Conservation (phyloP, 2,888 invertebrate genomes). For the Tenthredo notha region DNA sequence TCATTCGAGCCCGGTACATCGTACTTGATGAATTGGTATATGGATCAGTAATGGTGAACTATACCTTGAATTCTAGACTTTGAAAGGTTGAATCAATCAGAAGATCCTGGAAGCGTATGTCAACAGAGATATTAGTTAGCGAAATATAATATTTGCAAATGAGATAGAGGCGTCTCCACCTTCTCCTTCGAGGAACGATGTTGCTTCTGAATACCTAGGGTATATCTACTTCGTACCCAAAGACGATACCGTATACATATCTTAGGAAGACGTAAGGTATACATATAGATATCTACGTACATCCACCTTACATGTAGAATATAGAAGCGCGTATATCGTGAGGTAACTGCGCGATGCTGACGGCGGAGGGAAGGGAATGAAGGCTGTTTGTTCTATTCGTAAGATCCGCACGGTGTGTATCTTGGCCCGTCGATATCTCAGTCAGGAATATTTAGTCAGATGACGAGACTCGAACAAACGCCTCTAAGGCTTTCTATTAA, state of each 20-base stretch:
- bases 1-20: background rate
- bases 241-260: constrained; percentile 18
- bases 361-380: background rate
- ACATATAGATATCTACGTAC: background rate
- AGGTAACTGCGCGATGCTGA: constrained; percentile 36
- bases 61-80: background rate
- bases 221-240: constrained; percentile 39
- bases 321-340: constrained; percentile 42
- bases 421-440: constrained; percentile 75
- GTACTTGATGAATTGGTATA: background rate
- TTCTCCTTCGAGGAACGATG: background rate
- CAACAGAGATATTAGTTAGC: constrained; percentile 76
- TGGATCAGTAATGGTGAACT: background rate
- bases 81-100: constrained; percentile 46
- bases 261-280: background rate
- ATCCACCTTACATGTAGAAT: background rate
- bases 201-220: constrained; percentile 43
- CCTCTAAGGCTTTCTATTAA: constrained; percentile 83
- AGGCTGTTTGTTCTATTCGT: constrained; percentile 72
- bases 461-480: constrained; percentile 81
- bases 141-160: constrained; percentile 59
- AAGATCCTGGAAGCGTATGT: constrained; percentile 58
- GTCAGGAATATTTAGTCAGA: constrained; percentile 78
- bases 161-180: constrained; percentile 34
- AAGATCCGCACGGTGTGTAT: constrained; percentile 74